Conservation (phyloP, 2,888 invertebrate species). For the Papilio demoleus region DNA sequence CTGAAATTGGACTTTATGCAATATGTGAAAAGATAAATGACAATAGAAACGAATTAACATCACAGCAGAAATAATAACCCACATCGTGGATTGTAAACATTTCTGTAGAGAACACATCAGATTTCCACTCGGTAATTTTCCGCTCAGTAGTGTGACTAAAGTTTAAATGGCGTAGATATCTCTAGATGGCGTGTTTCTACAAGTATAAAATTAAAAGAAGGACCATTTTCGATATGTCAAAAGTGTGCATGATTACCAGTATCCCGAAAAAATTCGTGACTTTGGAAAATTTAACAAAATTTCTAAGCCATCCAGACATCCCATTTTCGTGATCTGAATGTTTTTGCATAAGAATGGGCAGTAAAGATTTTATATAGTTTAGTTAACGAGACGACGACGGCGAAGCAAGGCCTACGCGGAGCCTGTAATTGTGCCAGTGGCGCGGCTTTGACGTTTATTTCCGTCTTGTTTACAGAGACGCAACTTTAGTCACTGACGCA, state of each 20-base stretch:
- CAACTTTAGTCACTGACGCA: constrained; percentile 72
- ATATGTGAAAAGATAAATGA: too few relatives aligned
- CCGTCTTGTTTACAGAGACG: constrained; percentile 74
- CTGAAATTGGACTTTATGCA: neutral
- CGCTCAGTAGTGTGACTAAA: neutral
- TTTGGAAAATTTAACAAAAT: too few relatives aligned
- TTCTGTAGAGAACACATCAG: neutral
- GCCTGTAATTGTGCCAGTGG: constrained; percentile 61
- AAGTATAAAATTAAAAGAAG: too few relatives aligned
- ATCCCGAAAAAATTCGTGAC: too few relatives aligned
- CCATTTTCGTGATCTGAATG: too few relatives aligned
- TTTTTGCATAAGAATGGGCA: constrained; percentile 2
- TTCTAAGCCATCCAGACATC: too few relatives aligned
- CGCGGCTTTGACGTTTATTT: constrained; percentile 68
- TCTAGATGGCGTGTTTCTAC: too few relatives aligned
- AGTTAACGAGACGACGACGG: constrained; percentile 16
- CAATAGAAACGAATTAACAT: neutral
- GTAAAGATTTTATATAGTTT: constrained; percentile 12
- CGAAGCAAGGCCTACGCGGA: constrained; percentile 43
- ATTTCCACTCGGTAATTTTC: neutral
- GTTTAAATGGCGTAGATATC: too few relatives aligned
- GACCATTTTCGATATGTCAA: too few relatives aligned
- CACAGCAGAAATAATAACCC: too few relatives aligned
- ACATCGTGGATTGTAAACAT: neutral
- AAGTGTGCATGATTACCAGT: too few relatives aligned